Base-by-base conservation (phyloP, 2,113 vertebrate species). In the Leucosticte australis region DNA sequence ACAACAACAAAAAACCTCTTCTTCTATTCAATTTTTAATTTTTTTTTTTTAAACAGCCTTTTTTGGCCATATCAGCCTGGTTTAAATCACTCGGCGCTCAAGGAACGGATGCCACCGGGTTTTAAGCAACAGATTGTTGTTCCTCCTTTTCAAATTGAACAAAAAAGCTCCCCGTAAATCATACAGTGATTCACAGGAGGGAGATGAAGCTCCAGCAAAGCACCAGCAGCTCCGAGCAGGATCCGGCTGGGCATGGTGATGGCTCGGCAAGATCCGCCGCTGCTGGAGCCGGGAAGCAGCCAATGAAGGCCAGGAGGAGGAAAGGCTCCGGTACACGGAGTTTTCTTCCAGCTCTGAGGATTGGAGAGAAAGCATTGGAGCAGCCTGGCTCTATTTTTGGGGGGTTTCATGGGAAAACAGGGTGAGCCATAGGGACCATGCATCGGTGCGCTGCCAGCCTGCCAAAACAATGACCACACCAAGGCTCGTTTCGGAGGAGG, bases 11-110 rank as follows among this genome's bases (percentile, higher is more conserved):
- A 86, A 92, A 75, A 2, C 1, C 9, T 39, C 87, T 69, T 91
- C 91, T 92, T 86, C 90, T 94, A 88, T 83, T 95, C 90, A 75
- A 49, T 47, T 70, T 83, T 76, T 56, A 10, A 31, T 52, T 60
- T 92, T 91, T 84, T 90, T 56, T 84, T 91, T 56, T 70, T 7
- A 24, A 96, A 83, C 71, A 57, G 71, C 94, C 88, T 95, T 96
- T 95, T 95, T 95, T 95, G 95, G 94, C 0, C 28, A 81, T 96
- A 96, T 95, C 94, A 56, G 93, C 93, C 95, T 96, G 94, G 84
- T 97, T 97, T 93, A 93, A 95, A 97, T 97, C 96, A 96, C 94
- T 52, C 64, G 2, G 67, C 31, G 49, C 78, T 97, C 94, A 95
- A 93, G 87, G 96, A 96, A 97, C 60, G 90, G 91, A 92, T 97